Evolutionary conservation across 2,888 invertebrate genomes (phyloP), one percentile per base, ranked within the genome.

Genomic region (Apamea crenata): DNA sequence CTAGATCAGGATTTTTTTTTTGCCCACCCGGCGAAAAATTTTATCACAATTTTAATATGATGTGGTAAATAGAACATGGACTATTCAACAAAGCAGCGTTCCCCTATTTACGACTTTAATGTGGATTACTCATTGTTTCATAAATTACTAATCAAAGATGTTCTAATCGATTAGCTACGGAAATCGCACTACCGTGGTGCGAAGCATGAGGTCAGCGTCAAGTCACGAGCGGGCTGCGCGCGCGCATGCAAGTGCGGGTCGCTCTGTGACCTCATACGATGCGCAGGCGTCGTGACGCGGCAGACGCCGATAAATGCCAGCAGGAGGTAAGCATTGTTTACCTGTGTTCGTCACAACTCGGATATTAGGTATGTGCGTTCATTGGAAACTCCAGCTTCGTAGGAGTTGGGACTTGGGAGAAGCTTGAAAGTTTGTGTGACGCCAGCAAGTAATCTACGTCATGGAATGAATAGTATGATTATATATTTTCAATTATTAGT

Each of bases 221-320:
- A 89, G 89, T 88, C 90, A 89, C 90, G 91, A 88, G 79, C 78
- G 47, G 67, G 59, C 68, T 81, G 78, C 80, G 79, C 81, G 80
- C 71, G 81, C 80, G 77, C 80, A 70, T 61, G 66, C 73, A 36
- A 65, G 56, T 59, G 82, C 70, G 70, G 83, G 71, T 74, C 78
- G 77, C 72, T 56, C 59, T 71, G 74, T 86, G 89, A 89, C 84
- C 90, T 87, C 88, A 87, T 82, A 85, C 61, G 82, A 80, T 82
- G 85, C 84, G 83, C 80, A 73, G 66, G 71, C 81, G 74, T 89
- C 86, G 88, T 82, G 82, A 86, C 85, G 78, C 29, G 66, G 63
- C 44, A 76, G 72, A 68, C 72, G 40, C 18, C 10, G 47, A 69
- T 65, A 73, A 74, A 79, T 81, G 36, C 56, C 84, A 73, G 61